Percentiles rank a stretch among this genome's conserved stretches.
These are phyloP conservation scores for Serranus cabrilla DNA, from an alignment of 2,797 vertebrate species.

Conservation along the genomic window DNA sequence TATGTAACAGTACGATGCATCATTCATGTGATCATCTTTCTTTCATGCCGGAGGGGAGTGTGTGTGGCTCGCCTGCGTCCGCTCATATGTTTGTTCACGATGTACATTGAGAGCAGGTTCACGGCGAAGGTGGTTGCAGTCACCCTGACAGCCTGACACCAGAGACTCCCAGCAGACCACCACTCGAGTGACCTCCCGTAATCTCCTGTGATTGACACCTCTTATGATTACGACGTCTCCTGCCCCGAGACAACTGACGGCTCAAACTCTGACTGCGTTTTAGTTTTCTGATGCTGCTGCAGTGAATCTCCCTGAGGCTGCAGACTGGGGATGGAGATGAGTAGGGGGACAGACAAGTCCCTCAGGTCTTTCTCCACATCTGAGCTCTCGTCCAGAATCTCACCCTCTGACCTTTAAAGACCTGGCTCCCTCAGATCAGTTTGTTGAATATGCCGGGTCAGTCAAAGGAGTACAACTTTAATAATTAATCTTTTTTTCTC, in stretches of 20 bases:
- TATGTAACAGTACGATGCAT: slow-evolving; percentile 62
- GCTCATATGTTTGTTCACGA: slow-evolving; percentile 54
- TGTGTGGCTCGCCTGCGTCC: slow-evolving; percentile 7
- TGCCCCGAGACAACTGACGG: slow-evolving; percentile 19
- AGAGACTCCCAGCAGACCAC: slow-evolving; percentile 35
- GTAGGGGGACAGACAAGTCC: background rate
- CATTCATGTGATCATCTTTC: slow-evolving; percentile 71
- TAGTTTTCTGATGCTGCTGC: slow-evolving; percentile 26
- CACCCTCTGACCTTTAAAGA: slow-evolving; percentile 59
- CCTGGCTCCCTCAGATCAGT: slow-evolving; percentile 46
- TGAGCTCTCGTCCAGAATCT: slow-evolving; percentile 4
- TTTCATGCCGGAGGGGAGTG: slow-evolving; percentile 64
- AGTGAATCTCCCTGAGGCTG: slow-evolving; percentile 43
- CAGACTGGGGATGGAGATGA: slow-evolving; percentile 18
- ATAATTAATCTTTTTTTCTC: slow-evolving; percentile 79
- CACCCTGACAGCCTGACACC: slow-evolving; percentile 5
- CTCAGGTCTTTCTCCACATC: slow-evolving; percentile 20
- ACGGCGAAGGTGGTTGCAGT: background rate
- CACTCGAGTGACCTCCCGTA: slow-evolving; percentile 38
- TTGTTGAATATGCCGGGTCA: slow-evolving; percentile 50
- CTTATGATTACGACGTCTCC: slow-evolving; percentile 41
- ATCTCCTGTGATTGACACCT: slow-evolving; percentile 71
- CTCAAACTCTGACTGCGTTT: slow-evolving; percentile 12
- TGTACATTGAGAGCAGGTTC: slow-evolving; percentile 8
- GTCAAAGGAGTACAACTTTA: slow-evolving; percentile 72